phyloP scores from a whole-genome alignment of 2,888 invertebrate genomes.

The Agriopis leucophaearia region DNA sequence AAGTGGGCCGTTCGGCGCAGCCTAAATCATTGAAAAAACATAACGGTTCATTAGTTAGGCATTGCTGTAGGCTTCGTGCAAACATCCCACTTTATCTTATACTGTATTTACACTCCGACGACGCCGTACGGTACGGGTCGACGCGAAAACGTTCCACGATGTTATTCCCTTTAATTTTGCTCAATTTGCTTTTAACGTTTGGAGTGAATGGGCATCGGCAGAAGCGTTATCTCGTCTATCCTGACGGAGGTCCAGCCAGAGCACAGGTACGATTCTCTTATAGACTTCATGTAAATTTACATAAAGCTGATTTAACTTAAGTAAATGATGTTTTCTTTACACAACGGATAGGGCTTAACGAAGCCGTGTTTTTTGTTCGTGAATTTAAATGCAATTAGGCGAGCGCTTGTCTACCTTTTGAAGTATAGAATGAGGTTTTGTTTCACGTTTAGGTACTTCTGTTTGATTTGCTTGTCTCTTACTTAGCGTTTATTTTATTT shows the following conservation, averaged over 20 bases:
- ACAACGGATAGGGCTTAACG: slow-evolving; percentile 77
- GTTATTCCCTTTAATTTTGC: slow-evolving; percentile 68
- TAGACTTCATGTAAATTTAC: slow-evolving; percentile 62
- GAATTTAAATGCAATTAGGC: slow-evolving; percentile 83
- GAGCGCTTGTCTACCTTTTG: slow-evolving; percentile 58
- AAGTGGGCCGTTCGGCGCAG: slow-evolving; percentile 55
- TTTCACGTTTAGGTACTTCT: slow-evolving; percentile 39
- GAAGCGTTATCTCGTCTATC: slow-evolving; percentile 86
- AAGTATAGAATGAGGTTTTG: slow-evolving; percentile 59
- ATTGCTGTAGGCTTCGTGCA: slow-evolving; percentile 69
- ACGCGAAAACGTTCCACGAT: slow-evolving; percentile 60
- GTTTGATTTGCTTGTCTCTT: slow-evolving; percentile 44
- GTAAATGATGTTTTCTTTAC: slow-evolving; percentile 81
- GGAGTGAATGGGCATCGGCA: slow-evolving; percentile 68
- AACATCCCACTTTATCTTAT: slow-evolving; percentile 77
- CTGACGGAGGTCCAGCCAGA: slow-evolving; percentile 86
- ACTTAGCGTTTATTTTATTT: slow-evolving; percentile 43
- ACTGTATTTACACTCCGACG: slow-evolving; percentile 70
- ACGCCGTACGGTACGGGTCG: slow-evolving; percentile 53
- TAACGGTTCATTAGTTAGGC: slow-evolving; percentile 83
- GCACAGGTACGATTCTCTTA: slow-evolving; percentile 81
- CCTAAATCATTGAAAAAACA: slow-evolving; percentile 79
- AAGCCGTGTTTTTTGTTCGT: slow-evolving; percentile 79
- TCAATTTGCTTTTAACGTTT: slow-evolving; percentile 62
- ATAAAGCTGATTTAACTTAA: slow-evolving; percentile 70